Evolutionary conservation across 2,797 vertebrate genomes (phyloP), one percentile per base, ranked within the genome.

Genomic region (Serranus cabrilla): DNA sequence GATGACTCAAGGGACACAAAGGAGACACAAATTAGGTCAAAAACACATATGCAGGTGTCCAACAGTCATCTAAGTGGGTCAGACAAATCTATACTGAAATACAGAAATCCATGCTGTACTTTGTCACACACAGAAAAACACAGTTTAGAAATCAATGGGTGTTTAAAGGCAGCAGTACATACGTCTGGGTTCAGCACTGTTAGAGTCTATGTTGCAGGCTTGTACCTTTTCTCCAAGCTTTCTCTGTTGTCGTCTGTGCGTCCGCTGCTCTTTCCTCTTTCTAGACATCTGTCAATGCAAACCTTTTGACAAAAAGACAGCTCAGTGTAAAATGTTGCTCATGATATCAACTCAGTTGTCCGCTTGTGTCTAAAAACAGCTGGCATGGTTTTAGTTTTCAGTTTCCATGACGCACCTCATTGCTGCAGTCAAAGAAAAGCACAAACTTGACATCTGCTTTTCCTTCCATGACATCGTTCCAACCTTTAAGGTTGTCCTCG

Each of bases 181-280:
- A 11, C 43, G 7, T 51, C 18, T 50, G 3, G 9, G 2, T 27
- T 52, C 18, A 18, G 16, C 12, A n/a, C 8, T 16, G 43, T 37
- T 62, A 20, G 57, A 0, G 67, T 56, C n/a, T 23, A 34, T 13
- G 55, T 13, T 39, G 17, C 13, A 27, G 40, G 27, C 47, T 45
- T n/a, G 25, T 92, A 99, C 98, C 98, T 97, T 94, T 99, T 99
- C 80, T 97, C 95, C 94, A 99, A 91, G 78, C 98, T 99, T 77
- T 97, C 97, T 69, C 96, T 95, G 95, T 99, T 99, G 91, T 99
- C 98, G 20, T 99, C 98, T 11, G 95, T 96, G 77, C 98, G 96
- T 4, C 98, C 97, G 21, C 98, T 99, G 93, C 95, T 97, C 89
- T 98, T 98, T 58, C 98, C 98, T 81, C 98, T 95, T 86, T 99